phyloP scores from a whole-genome alignment of 2,888 invertebrate genomes.

The Seira musarum region DNA sequence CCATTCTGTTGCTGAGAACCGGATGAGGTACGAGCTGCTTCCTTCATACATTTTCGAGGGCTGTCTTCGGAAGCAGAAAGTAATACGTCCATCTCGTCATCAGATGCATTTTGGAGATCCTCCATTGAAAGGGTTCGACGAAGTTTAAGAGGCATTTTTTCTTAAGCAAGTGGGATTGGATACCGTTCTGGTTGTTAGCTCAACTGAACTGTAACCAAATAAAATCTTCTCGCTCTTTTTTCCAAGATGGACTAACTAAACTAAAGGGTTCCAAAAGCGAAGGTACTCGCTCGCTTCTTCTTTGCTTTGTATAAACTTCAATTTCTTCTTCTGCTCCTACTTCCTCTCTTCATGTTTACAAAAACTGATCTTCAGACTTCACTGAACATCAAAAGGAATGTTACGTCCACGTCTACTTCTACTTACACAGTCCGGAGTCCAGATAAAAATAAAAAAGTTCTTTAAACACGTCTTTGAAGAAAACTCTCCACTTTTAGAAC shows the following conservation, averaged over 20 bases:
- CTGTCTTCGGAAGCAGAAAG: slow-evolving; percentile 57
- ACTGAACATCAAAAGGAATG: not conserved
- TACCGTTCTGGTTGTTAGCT: slow-evolving; percentile 35
- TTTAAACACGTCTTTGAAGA: not conserved
- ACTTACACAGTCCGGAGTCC: no score
- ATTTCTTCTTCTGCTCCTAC: no score
- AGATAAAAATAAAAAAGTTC: not conserved
- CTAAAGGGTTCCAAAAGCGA: no score
- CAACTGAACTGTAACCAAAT: slow-evolving; percentile 38
- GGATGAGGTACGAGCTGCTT: slow-evolving; percentile 20
- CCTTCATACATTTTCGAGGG: slow-evolving; percentile 25
- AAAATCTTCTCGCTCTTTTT: no score
- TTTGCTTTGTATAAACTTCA: not conserved
- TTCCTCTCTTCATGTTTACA: no score
- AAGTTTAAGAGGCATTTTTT: slow-evolving; percentile 63
- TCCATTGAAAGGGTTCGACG: slow-evolving; percentile 66
- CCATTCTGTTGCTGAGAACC: slow-evolving; percentile 33
- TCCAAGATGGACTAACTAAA: no score
- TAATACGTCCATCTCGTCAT: slow-evolving; percentile 68
- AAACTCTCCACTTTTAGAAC: not conserved
- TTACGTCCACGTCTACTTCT: no score
- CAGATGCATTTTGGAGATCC: slow-evolving; percentile 65
- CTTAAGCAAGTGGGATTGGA: not conserved
- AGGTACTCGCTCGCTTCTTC: no score
- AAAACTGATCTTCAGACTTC: not conserved